Conservation (phyloP, 2,888 invertebrate genomes). For the Drosophila limbata region DNA sequence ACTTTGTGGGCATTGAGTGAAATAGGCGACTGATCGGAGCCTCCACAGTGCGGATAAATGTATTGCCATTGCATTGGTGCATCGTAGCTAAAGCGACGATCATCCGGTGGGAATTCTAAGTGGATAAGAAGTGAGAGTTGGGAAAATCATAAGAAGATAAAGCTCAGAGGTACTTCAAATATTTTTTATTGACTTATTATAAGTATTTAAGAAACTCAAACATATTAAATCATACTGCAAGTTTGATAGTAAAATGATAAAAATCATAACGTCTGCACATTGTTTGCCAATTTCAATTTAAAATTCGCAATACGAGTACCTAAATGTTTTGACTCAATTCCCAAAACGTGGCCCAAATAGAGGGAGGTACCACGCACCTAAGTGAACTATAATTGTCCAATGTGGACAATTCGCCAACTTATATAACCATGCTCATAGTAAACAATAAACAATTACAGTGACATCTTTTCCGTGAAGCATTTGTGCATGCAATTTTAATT, state of each 20-base stretch:
- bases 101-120: conserved; percentile 51
- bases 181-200: too few species aligned
- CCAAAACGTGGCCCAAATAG: conserved; percentile 24
- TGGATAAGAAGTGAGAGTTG: not conserved
- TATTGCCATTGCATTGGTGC: conserved; percentile 86
- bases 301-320: conserved; percentile 1
- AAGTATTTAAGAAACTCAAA: too few species aligned
- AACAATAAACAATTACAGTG: conserved; percentile 44
- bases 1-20: conserved; percentile 66
- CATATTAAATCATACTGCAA: not conserved
- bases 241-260: not conserved
- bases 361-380: conserved; percentile 13
- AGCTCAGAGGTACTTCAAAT: not conserved
- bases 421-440: conserved; percentile 40
- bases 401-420: conserved; percentile 33
- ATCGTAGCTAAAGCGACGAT: conserved; percentile 71
- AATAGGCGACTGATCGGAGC: conserved; percentile 88
- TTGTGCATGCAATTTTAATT: conserved; percentile 76
- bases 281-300: conserved; percentile 2
- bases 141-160: too few species aligned
- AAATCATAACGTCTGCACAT: not conserved
- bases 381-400: conserved; percentile 46
- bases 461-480: conserved; percentile 58
- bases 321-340: conserved; percentile 46
- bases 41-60: conserved; percentile 88